Evolutionary conservation across 2,113 vertebrate genomes (phyloP), one percentile per base, ranked within the genome.

Genomic region (Echinops telfairi): DNA sequence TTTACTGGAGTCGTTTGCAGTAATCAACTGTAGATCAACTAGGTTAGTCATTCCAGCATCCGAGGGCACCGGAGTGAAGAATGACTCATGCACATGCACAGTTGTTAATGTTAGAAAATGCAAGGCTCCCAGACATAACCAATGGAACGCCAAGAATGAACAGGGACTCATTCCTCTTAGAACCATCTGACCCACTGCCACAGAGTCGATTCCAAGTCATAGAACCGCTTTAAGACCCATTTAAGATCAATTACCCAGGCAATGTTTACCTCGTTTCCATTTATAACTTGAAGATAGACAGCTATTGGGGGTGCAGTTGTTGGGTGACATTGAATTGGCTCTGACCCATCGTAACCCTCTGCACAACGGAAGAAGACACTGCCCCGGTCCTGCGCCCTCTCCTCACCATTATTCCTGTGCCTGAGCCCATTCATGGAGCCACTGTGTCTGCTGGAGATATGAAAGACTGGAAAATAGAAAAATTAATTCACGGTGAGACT

Each of bases 391-490:
- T 53, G 47, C 10, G 47, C 47, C 47, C 5, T 53, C 47, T 53
- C 47, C 47, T 53, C 47, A 53, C 47, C 5, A 53, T 53, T 4
- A 9, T 53, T 53, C 47, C 47, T 53, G 10, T 53, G 12, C 47
- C 47, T 53, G 47, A 53, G 47, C 47, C 12, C 12, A 53, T 53
- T 53, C 47, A 53, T 53, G 12, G 1, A 53, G 47, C 47, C 47
- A 53, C 47, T 53, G 47, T 84, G 60, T 76, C n/a, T 85, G 3
- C 78, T 88, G 29, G 23, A 76, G 27, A 87, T 57, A 86, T 5
- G 14, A 90, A 93, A 95, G 83, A 36, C 47, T 86, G 16, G 36
- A 90, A 33, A 86, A 82, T 20, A 76, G 14, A 64, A 96, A 95
- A 89, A n/a, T 86, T 88, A 86, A 86, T 43, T 79, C 33, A 94